A percentile compares a stretch with the other conserved stretches of the same genome.
Conservation (phyloP, 2,113 vertebrate genomes). For the Cyprinus carpio region DNA sequence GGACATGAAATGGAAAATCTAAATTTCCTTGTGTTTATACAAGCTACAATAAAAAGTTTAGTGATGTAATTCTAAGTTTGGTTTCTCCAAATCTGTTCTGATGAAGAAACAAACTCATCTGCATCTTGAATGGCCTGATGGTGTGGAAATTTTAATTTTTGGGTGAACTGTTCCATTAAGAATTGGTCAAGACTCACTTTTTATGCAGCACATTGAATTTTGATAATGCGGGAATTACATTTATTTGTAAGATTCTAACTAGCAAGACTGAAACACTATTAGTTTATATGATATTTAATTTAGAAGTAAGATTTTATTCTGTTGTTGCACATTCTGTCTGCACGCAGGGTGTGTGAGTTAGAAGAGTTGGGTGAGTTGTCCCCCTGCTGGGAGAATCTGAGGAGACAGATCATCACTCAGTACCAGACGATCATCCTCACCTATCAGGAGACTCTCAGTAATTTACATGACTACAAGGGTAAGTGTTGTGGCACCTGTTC, state of each 20-base stretch:
- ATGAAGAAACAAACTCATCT: too few relatives aligned
- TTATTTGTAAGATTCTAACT: background rate
- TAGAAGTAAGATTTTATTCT: background rate
- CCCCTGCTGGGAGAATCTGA: constrained; percentile 95
- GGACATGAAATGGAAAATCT: background rate
- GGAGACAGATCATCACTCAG: constrained; percentile 95
- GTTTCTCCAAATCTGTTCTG: too few relatives aligned
- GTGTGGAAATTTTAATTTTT: too few relatives aligned
- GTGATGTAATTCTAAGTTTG: too few relatives aligned
- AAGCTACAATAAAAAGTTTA: background rate
- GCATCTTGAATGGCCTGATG: too few relatives aligned
- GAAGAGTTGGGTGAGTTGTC: constrained; percentile 96
- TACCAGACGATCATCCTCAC: constrained; percentile 98
- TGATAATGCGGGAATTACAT: background rate
- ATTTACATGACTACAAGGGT: constrained; percentile 98
- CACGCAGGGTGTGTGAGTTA: constrained; percentile 91
- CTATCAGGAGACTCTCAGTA: constrained; percentile 95
- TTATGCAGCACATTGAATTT: background rate
- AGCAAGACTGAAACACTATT: background rate
- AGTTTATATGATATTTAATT: too few relatives aligned
- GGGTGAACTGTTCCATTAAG: background rate
- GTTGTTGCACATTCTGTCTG: background rate
- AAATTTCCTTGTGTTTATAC: background rate
- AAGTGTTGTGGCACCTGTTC: constrained; percentile 38
- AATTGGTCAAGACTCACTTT: background rate